Evolutionary conservation across 2,113 vertebrate genomes (phyloP), one percentile per base, ranked within the genome.

Genomic region (Rhabdomys dilectus): DNA sequence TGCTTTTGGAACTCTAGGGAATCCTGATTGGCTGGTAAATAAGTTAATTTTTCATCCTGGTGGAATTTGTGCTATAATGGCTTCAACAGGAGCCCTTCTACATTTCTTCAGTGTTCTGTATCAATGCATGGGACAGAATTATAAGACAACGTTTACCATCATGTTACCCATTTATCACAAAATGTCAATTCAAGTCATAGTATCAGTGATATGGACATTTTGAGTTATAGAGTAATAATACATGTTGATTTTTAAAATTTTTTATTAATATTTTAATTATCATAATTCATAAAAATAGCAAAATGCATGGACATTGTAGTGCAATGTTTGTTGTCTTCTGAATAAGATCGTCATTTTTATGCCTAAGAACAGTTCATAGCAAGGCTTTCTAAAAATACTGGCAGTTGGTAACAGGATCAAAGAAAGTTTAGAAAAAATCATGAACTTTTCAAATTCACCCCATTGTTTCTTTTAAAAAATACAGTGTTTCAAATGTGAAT

Each of bases 321-420:
- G 1, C 51, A 51, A 51, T 82, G 86, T 0, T 94, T 97, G 45
- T 76, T 58, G 81, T 80, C 94, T 75, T 94, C 93, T 88, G 89
- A 97, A 91, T 95, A 91, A 94, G 98, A 89, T 84, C 94, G 95
- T 86, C 96, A 77, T 91, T 98, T 97, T 89, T 96, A 45, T 94
- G 64, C 92, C 56, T 97, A 97, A 97, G 77, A 97, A 89, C 82
- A 91, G 70, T 82, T 77, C 22, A 64, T 96, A 85, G 58, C 93
- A 98, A 98, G 95, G 72, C 77, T 53, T 82, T 78, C 75, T 95
- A 94, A 97, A 97, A 96, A 97, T 98, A 97, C 97, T 98, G 93
- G 88, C 90, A 26, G 12, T 95, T 98, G 97, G 97, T 97, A 97
- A 92, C 85, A 91, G 76, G 95, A 96, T 84, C 96, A 95, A 97